Conservation (phyloP, 2,797 vertebrate species). For the Thunnus albacares region DNA sequence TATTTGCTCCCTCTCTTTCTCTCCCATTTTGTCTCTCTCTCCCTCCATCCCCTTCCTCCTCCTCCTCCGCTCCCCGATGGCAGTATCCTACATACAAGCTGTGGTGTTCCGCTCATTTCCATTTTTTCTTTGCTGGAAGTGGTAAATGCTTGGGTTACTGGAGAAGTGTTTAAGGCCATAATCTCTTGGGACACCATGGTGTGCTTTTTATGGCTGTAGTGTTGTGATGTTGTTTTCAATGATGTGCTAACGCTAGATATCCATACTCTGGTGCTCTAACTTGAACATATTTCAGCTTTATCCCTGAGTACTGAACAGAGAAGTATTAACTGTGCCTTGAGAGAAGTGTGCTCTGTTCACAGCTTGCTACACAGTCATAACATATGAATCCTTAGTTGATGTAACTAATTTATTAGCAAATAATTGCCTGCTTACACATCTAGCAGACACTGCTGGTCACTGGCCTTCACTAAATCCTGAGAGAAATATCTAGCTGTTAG, state of each 20-base stretch:
- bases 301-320: not conserved
- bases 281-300: slow-evolving; percentile 9
- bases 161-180: slow-evolving; percentile 15
- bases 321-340: not conserved
- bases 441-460: too few relatives aligned
- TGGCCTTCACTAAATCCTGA: too few relatives aligned
- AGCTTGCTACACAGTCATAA: not conserved
- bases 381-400: not conserved
- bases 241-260: too few relatives aligned
- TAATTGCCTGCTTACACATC: not conserved
- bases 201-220: not conserved
- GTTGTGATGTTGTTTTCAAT: slow-evolving; percentile 6
- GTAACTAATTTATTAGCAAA: slow-evolving; percentile 2
- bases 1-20: not conserved
- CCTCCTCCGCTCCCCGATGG: slow-evolving; percentile 56
- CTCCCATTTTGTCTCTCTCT: not conserved
- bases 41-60: slow-evolving; percentile 31
- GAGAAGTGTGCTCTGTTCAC: not conserved
- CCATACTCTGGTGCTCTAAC: not conserved
- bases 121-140: slow-evolving; percentile 34
- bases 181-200: not conserved
- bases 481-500: too few relatives aligned
- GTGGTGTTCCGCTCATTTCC: slow-evolving; percentile 46
- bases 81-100: slow-evolving; percentile 60
- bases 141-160: slow-evolving; percentile 18